Evolutionary conservation across 1,140 invertebrate species (phyloP).

Genomic region (Polyergus mexicanus): DNA sequence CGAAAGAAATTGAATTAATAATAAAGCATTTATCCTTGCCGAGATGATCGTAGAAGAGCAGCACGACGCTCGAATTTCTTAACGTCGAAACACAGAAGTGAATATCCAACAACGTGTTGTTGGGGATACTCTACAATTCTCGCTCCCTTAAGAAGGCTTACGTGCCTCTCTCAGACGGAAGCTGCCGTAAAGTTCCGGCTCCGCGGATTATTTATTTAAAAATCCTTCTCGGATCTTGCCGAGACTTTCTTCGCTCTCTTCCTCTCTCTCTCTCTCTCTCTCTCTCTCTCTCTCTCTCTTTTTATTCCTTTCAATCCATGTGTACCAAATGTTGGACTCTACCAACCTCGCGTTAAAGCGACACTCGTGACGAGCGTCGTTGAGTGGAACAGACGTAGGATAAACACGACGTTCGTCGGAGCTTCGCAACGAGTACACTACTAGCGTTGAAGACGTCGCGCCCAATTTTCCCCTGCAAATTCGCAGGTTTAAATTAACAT

Average conservation of each 20-base stretch:
- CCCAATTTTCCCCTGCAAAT: conserved; percentile 40
- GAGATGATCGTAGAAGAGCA: conserved; percentile 1
- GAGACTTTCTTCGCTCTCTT: conserved; percentile 9
- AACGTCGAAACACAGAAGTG: conserved; percentile 29
- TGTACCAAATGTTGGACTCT: conserved; percentile 61
- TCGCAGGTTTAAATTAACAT: conserved; percentile 9
- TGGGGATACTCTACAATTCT: conserved; percentile 43
- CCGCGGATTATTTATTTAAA: conserved; percentile 73
- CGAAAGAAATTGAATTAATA: conserved; percentile 29
- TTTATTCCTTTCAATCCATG: conserved; percentile 46
- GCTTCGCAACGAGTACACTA: conserved; percentile 35
- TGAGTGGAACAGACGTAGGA: conserved; percentile 69
- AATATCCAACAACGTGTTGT: conserved; percentile 60
- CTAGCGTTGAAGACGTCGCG: conserved; percentile 46
- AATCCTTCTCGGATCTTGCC: conserved; percentile 64
- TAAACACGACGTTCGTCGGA: conserved; percentile 67
- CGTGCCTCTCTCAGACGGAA: conserved; percentile 54
- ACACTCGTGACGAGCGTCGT: conserved; percentile 68
- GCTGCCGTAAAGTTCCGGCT: conserved; percentile 51
- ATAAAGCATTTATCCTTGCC: not conserved
- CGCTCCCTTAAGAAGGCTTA: conserved; percentile 54
- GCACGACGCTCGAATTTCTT: conserved; percentile 18
- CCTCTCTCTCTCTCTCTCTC: too few relatives aligned
- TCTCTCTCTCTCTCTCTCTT: too few relatives aligned
- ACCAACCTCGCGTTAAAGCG: conserved; percentile 65